A percentile compares a stretch with the other conserved stretches of the same genome.
Conservation (phyloP, 2,113 vertebrate species). For the Bubo bubo region DNA sequence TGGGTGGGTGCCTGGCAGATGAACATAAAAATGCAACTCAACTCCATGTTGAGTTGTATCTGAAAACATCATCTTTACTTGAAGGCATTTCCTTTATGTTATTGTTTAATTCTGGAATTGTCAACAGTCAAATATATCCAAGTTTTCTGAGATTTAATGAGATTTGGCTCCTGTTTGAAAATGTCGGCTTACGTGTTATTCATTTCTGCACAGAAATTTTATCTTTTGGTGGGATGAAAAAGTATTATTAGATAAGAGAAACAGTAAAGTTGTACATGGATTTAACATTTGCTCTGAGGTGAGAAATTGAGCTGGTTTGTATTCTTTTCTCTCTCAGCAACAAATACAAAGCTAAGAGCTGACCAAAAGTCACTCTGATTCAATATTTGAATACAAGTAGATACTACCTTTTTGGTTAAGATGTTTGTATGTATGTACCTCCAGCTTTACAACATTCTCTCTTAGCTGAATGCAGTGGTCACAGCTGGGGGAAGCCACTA, state of each 20-base stretch:
- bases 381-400: neutral
- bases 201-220: neutral
- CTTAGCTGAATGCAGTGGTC: neutral
- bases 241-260: neutral
- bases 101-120: neutral
- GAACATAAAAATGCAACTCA: neutral
- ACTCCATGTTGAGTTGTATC: neutral
- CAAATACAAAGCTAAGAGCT: neutral
- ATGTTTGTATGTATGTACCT: neutral
- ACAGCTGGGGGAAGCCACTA: neutral
- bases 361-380: neutral
- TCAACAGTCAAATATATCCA: neutral
- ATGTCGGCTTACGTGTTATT: neutral
- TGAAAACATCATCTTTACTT: neutral
- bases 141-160: neutral
- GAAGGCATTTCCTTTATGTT: neutral
- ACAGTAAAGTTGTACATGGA: neutral
- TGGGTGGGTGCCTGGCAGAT: neutral
- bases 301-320: neutral
- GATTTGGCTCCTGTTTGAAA: neutral
- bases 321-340: neutral
- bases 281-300: neutral
- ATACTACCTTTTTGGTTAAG: neutral
- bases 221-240: neutral
- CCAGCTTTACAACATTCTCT: neutral